Evolutionary conservation across 2,797 vertebrate genomes (phyloP), one percentile per base, ranked within the genome.

Genomic region (Carcharodon carcharias): DNA sequence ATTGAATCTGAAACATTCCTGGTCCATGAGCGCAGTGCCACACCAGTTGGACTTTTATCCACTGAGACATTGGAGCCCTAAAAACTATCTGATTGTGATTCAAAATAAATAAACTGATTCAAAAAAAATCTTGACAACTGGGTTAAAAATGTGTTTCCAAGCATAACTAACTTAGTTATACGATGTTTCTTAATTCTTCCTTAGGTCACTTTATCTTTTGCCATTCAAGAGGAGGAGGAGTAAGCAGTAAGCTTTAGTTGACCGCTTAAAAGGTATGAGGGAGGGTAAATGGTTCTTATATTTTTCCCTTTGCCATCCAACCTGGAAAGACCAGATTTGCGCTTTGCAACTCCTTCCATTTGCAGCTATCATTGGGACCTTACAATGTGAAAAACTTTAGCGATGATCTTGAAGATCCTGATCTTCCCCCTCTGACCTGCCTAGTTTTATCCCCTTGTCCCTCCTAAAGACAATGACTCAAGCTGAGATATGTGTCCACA

Each of bases 131-230:
- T 45, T 93, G 40, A 21, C n/a, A 23, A 67, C 21, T 40, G 58
- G 58, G 26, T 67, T 93, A 91, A 91, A 91, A 61, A 50, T 14
- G 8, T 45, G 9, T 11, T 93, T 67, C 18, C 18, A 45, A 67
- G 93, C 45, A n/a, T 85, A 16, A 92, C 23, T 26, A 4, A 50
- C 45, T 50, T 50, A 31, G 71, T 73, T 73, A 73, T 35, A 58
- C 56, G 14, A 58, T 61, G 54, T 35, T 61, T 18, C 31, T 91
- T 91, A 91, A 61, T 91, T n/a, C 40, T 61, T 67, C 40, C 26
- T 40, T 93, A 93, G 91, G 61, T 93, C 91, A 26, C 63, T 93
- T 0, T n/a, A 93, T 67, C n/a, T 93, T 93, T 67, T 93, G 63
- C 63, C 63, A 45, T 67, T 93, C 61, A 67, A 67, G 63, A 67